phyloP scores from a whole-genome alignment of 1,140 invertebrate species.

The Leptoteleia sp. region DNA sequence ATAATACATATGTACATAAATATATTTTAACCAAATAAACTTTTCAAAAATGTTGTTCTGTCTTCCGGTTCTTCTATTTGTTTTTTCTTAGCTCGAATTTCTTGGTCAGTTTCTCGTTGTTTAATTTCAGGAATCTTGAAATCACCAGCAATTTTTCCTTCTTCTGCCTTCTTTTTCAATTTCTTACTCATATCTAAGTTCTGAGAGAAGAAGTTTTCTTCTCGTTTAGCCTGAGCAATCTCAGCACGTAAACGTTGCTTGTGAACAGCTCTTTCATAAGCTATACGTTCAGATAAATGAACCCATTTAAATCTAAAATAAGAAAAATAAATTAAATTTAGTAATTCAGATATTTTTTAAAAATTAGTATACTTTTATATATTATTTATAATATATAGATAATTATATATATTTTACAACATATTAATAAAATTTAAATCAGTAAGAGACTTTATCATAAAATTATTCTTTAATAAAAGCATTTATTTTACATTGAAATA shows the following conservation, averaged over 20 bases:
- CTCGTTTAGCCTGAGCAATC: conserved; percentile 94
- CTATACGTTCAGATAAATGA: conserved; percentile 94
- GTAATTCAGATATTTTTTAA: too few relatives aligned
- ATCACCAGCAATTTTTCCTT: conserved; percentile 55
- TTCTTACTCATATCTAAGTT: conserved; percentile 91
- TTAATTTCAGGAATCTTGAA: conserved; percentile 75
- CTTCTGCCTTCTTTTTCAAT: conserved; percentile 81
- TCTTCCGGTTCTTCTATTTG: conserved; percentile 71
- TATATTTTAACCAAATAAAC: conserved; percentile 76
- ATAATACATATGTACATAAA: conserved; percentile 14
- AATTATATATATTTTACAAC: too few relatives aligned
- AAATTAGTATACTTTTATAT: too few relatives aligned
- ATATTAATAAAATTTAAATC: too few relatives aligned
- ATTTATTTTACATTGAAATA: too few relatives aligned
- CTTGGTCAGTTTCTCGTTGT: conserved; percentile 78
- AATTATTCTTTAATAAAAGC: too few relatives aligned
- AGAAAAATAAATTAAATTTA: conserved; percentile 7
- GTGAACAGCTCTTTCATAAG: conserved; percentile 94
- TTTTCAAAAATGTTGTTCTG: conserved; percentile 80
- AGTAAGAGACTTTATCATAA: too few relatives aligned
- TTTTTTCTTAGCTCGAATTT: conserved; percentile 74
- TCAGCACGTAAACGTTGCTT: conserved; percentile 93
- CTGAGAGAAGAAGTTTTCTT: conserved; percentile 91
- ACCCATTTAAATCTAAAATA: conserved; percentile 93
- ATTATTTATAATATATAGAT: too few relatives aligned